Percentiles rank a stretch among this genome's conserved stretches.
phyloP scores from a whole-genome alignment of 2,888 invertebrate species.

The Euproctis similis region DNA sequence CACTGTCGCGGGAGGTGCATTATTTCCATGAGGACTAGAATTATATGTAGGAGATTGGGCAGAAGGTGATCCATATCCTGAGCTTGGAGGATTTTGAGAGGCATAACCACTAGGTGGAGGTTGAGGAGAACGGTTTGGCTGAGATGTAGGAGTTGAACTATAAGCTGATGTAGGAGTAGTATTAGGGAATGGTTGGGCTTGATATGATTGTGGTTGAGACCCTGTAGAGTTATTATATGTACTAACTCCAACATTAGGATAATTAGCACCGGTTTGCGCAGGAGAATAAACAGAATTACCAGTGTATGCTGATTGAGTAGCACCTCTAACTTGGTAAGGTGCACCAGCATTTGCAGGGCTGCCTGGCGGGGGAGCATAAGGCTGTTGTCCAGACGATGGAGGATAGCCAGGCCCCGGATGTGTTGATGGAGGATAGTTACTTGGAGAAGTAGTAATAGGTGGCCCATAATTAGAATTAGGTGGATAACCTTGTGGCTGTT shows the following conservation, averaged over 20 bases:
- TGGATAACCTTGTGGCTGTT: constrained; percentile 80
- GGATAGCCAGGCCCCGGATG: constrained; percentile 66
- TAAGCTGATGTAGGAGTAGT: constrained; percentile 71
- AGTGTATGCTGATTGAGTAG: constrained; percentile 61
- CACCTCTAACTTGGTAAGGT: constrained; percentile 61
- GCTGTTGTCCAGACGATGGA: constrained; percentile 62
- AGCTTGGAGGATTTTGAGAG: constrained; percentile 71
- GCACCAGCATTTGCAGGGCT: constrained; percentile 59
- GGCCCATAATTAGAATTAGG: constrained; percentile 79
- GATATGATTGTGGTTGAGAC: constrained; percentile 67
- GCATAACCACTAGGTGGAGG: constrained; percentile 74
- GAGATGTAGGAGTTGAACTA: constrained; percentile 69
- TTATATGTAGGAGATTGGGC: constrained; percentile 80
- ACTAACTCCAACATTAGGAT: constrained; percentile 67
- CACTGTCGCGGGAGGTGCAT: constrained; percentile 64
- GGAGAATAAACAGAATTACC: constrained; percentile 67
- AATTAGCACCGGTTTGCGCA: constrained; percentile 56
- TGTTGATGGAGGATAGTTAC: constrained; percentile 74
- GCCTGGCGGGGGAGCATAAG: constrained; percentile 68
- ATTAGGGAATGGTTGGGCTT: constrained; percentile 68
- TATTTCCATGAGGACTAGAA: constrained; percentile 74
- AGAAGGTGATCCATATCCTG: constrained; percentile 79
- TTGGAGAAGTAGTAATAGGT: constrained; percentile 75
- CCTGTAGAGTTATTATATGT: constrained; percentile 62
- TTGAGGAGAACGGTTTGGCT: constrained; percentile 74